Percentiles rank a stretch among this genome's conserved stretches.
Conservation (phyloP, 2,888 invertebrate genomes). For the Pyrocoelia pectoralis region DNA sequence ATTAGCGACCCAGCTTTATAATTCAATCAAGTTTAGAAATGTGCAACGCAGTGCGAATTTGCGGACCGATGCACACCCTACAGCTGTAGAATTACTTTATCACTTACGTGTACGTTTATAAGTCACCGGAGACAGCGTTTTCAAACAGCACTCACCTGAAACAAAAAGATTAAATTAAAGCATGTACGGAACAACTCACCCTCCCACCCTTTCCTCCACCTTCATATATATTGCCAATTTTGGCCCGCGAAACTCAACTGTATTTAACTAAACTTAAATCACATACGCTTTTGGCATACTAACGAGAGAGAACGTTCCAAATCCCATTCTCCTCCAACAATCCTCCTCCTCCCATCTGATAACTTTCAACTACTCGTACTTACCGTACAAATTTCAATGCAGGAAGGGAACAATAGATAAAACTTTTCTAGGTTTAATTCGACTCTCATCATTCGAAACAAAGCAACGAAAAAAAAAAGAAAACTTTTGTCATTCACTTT, state of each 20-base stretch:
- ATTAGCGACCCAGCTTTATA: conserved; percentile 42
- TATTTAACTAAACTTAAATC: neutral
- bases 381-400: conserved; percentile 1
- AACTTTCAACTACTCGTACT: neutral
- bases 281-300: neutral
- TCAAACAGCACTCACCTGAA: conserved; percentile 46
- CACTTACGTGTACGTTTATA: conserved; percentile 29
- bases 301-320: neutral
- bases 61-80: conserved; percentile 40
- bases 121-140: conserved; percentile 17
- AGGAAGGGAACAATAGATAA: neutral
- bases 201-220: neutral
- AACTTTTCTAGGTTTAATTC: neutral
- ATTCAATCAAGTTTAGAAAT: conserved; percentile 45
- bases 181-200: neutral
- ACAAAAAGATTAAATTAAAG: conserved; percentile 35
- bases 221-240: neutral
- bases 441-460: neutral
- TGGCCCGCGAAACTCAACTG: neutral
- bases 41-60: conserved; percentile 42
- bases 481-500: neutral
- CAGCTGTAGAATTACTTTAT: conserved; percentile 37
- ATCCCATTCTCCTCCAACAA: neutral
- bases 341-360: neutral
- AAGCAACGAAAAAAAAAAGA: neutral